Conservation (phyloP, 2,888 invertebrate genomes). For the Leptinotarsa haldemani region DNA sequence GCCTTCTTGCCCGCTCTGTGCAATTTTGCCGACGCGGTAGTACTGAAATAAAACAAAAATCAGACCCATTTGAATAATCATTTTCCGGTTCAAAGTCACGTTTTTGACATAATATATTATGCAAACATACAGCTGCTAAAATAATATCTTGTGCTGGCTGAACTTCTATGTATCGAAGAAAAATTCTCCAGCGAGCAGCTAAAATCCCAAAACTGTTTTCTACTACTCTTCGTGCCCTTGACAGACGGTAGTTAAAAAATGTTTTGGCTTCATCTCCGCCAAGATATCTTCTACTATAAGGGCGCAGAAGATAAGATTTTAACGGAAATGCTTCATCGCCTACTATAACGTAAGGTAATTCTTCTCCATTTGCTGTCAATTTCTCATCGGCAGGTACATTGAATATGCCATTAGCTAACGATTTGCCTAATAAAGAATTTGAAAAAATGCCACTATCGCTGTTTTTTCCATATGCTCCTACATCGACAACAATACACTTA, state of each 20-base stretch:
- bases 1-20: constrained; percentile 26
- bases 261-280: constrained; percentile 31
- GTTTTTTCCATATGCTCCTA: constrained; percentile 49
- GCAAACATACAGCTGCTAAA: constrained; percentile 32
- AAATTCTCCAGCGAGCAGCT: too few relatives aligned
- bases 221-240: too few relatives aligned
- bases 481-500: constrained; percentile 48
- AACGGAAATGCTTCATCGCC: constrained; percentile 39
- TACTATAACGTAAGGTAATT: constrained; percentile 35
- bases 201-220: too few relatives aligned
- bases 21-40: constrained; percentile 22
- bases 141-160: constrained; percentile 23
- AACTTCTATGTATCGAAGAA: too few relatives aligned
- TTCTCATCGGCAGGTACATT: constrained; percentile 35
- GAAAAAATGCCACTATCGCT: constrained; percentile 50
- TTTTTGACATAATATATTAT: constrained; percentile 38
- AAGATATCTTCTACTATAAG: constrained; percentile 36
- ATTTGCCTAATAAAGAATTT: constrained; percentile 35
- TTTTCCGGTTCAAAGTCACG: constrained; percentile 35
- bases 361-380: constrained; percentile 31
- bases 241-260: too few relatives aligned
- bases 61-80: constrained; percentile 6
- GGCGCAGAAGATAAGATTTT: constrained; percentile 38
- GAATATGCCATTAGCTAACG: constrained; percentile 26
- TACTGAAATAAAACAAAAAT: constrained; percentile 8